Conservation (phyloP, 2,888 invertebrate species). For the Ophion ellenae region DNA sequence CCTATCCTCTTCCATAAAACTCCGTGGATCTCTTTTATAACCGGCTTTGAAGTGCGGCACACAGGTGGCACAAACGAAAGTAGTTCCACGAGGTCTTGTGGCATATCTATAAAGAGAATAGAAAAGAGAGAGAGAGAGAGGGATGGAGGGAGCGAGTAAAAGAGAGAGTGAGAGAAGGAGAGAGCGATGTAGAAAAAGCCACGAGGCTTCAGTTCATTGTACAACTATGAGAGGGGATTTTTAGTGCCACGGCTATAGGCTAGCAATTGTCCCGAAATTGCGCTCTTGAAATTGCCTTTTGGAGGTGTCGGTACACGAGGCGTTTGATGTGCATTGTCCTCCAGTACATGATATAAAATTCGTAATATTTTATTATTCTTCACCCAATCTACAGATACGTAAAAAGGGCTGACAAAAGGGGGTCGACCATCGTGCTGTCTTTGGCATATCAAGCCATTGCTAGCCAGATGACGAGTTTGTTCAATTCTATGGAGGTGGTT, state of each 20-base stretch:
- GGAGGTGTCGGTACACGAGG: constrained; percentile 49
- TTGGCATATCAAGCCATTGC: constrained; percentile 26
- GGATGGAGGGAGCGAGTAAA: too few relatives aligned
- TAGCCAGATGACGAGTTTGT: not conserved
- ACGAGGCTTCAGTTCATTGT: constrained; percentile 69
- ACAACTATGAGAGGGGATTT: constrained; percentile 62
- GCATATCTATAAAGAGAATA: constrained; percentile 28
- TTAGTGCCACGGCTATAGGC: constrained; percentile 25
- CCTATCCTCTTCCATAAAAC: constrained; percentile 65
- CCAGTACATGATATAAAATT: constrained; percentile 70
- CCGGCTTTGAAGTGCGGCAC: constrained; percentile 74
- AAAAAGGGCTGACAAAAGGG: constrained; percentile 62
- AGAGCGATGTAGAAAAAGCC: constrained; percentile 16
- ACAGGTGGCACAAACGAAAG: constrained; percentile 80
- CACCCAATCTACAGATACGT: constrained; percentile 48
- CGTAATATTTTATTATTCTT: constrained; percentile 23
- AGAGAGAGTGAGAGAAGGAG: too few relatives aligned
- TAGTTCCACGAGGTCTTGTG: constrained; percentile 62
- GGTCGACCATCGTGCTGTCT: constrained; percentile 6
- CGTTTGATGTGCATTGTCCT: constrained; percentile 42
- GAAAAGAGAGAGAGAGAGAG: constrained; percentile 8
- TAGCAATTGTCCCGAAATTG: constrained; percentile 73
- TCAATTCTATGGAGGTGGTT: not conserved
- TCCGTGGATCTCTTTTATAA: constrained; percentile 76
- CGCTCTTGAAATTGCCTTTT: constrained; percentile 68